Percentiles rank a stretch among this genome's conserved stretches.
phyloP scores from a whole-genome alignment of 2,797 vertebrate genomes.

The Oreochromis mossambicus region DNA sequence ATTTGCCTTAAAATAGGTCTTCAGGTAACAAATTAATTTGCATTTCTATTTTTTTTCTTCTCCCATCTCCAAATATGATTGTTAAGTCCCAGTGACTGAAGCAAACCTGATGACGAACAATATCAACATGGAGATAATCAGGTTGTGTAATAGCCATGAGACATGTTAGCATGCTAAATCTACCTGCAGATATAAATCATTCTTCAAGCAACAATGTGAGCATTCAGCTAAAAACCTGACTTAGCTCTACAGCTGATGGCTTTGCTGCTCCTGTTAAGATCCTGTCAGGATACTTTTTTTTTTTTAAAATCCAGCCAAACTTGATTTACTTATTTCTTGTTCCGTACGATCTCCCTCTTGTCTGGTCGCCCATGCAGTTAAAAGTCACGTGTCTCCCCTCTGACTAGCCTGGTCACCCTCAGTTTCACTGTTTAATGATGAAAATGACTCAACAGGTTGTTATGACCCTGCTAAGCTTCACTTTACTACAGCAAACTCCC shows the following conservation, averaged over 20 bases:
- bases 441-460: not conserved
- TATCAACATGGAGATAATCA: not conserved
- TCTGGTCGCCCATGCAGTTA: not conserved
- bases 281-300: not conserved
- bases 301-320: not conserved
- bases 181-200: not conserved
- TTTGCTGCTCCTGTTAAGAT: not conserved
- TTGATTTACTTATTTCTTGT: not conserved
- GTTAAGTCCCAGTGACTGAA: accelerated
- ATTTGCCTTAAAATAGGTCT: not conserved
- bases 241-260: not conserved
- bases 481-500: not conserved
- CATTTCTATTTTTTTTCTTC: not conserved
- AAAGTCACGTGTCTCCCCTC: not conserved
- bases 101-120: not conserved
- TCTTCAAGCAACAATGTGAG: not conserved
- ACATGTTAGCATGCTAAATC: not conserved
- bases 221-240: not conserved
- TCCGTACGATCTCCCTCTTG: not conserved
- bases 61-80: not conserved
- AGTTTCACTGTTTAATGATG: not conserved
- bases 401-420: not conserved
- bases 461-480: not conserved
- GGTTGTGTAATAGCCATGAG: not conserved
- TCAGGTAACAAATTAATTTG: not conserved